These are phyloP conservation scores for Timema cristinae DNA, from an alignment of 2,888 invertebrate species.

Conservation along the genomic window DNA sequence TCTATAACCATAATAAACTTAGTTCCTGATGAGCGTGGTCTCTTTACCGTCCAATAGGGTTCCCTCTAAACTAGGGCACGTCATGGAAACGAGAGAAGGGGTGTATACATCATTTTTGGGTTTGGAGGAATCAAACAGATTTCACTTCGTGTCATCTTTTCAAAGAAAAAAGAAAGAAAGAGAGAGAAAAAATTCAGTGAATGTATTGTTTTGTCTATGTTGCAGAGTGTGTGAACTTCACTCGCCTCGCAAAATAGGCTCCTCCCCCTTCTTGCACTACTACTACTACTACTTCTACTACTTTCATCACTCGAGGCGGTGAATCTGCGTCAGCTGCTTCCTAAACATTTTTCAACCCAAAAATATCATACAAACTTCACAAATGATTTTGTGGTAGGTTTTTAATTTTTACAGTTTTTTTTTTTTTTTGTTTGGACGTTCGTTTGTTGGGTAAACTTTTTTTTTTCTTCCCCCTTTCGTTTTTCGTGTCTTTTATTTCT, in stretches of 20 bases:
- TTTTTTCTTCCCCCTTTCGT: conserved; percentile 2
- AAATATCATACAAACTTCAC: conserved; percentile 26
- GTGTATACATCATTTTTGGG: no score
- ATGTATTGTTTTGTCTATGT: conserved; percentile 14
- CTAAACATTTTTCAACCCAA: conserved; percentile 1
- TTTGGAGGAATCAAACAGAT: no score
- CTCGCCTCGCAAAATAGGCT: no score
- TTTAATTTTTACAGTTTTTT: conserved; percentile 18
- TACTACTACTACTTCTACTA: no score
- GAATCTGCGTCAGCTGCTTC: not conserved
- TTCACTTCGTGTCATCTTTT: no score
- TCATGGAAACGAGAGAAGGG: no score
- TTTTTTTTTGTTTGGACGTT: conserved; percentile 16
- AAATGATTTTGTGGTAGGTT: conserved; percentile 32
- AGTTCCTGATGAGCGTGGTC: no score
- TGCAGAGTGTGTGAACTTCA: conserved; percentile 3
- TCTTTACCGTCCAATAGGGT: no score
- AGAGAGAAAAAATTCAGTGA: not conserved
- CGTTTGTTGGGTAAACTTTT: conserved; percentile 8
- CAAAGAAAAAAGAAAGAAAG: no score
- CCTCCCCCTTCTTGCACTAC: no score
- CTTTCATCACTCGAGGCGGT: not conserved
- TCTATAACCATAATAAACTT: no score
- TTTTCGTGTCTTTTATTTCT: not conserved
- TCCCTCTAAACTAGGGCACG: no score